Base-by-base conservation (phyloP, 2,888 invertebrate genomes). In the Mimas tiliae region DNA sequence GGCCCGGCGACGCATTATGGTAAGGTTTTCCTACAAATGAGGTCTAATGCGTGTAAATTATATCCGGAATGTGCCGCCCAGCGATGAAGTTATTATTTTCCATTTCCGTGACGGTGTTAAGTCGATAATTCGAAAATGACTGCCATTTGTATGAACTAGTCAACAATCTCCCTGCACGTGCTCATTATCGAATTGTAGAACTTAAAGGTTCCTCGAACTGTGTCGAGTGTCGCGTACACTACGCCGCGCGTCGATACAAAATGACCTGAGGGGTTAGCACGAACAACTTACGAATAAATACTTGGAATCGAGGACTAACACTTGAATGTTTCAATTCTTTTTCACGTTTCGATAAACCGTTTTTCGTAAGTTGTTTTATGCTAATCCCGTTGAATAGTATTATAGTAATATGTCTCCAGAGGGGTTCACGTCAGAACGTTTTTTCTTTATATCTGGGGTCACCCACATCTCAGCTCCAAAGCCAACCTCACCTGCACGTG, bases 41-140 rank as follows among this genome's bases (percentile, higher is more conserved):
- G 85, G 81, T 78, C 84, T 90, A 92, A 92, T 91, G 83, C 82
- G 82, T 77, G 84, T 85, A 89, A 91, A 93, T 91, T 89, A 89
- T 88, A 86, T 87, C 85, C 82, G 86, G 87, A 86, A 83, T 82
- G 83, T 82, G 80, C 83, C 85, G 82, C 82, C 85, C 82, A 76
- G 80, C 86, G 82, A 93, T 93, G 89, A 93, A 93, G 93, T 89
- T 90, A 93, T 93, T 93, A 93, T 90, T 89, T 90, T 88, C 87
- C 89, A 91, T 93, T 93, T 93, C 91, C 92, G 89, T 84, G 81
- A 75, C 80, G 80, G 90, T 83, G 90, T 84, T 87, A 89, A 91
- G 88, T 89, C 91, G 93, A 92, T 93, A 93, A 93, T 90, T 93
- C 90, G 93, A 93, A 93, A 93, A 93, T 93, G 86, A 93, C 90